Conservation (phyloP, 1,140 invertebrate species). For the Stegodyphus dumicola region DNA sequence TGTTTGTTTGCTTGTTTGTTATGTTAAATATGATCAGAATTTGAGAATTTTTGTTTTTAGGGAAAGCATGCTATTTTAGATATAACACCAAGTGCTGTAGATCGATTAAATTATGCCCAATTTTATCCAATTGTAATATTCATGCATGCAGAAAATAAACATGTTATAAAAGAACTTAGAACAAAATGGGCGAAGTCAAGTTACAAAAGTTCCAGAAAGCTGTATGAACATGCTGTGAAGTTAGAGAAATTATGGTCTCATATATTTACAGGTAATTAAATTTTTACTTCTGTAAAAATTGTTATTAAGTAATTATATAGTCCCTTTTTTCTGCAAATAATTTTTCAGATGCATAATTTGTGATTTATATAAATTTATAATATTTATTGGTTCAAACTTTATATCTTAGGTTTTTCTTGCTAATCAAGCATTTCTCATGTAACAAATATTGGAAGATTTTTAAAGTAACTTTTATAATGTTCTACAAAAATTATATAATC, state of each 20-base stretch:
- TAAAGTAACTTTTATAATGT: too few relatives aligned
- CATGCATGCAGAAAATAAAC: slow-evolving; percentile 93
- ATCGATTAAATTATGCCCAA: slow-evolving; percentile 96
- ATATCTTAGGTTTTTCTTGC: too few relatives aligned
- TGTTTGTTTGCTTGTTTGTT: background rate
- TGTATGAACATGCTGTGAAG: slow-evolving; percentile 94
- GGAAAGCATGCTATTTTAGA: slow-evolving; percentile 92
- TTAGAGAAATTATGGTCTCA: slow-evolving; percentile 96
- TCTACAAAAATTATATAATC: too few relatives aligned
- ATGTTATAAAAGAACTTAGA: slow-evolving; percentile 92
- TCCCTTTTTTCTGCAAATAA: too few relatives aligned
- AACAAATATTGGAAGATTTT: too few relatives aligned
- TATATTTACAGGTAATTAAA: slow-evolving; percentile 79
- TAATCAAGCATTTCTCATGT: too few relatives aligned
- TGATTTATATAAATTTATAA: too few relatives aligned
- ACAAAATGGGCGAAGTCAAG: slow-evolving; percentile 78
- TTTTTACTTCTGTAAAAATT: background rate
- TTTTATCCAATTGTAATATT: slow-evolving; percentile 98
- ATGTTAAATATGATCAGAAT: background rate
- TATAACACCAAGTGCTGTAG: slow-evolving; percentile 96
- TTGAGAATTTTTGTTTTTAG: slow-evolving; percentile 44
- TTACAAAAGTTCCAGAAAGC: slow-evolving; percentile 94
- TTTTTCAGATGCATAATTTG: too few relatives aligned
- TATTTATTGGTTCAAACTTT: too few relatives aligned
- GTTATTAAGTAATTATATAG: too few relatives aligned